Conservation (phyloP, 2,113 vertebrate species). For the Oxyura jamaicensis region DNA sequence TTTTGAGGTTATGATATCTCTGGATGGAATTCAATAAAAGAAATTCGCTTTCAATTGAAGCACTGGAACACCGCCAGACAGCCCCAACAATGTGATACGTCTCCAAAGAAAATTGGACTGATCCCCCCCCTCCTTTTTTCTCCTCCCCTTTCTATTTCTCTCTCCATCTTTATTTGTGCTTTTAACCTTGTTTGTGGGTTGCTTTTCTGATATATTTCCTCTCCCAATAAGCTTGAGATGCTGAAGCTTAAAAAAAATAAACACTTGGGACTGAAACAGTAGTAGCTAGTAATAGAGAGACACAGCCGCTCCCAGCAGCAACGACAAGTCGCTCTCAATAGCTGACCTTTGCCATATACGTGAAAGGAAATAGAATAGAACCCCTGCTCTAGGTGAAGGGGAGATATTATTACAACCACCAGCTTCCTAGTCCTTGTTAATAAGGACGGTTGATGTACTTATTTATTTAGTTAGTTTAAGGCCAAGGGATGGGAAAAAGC, state of each 20-base stretch:
- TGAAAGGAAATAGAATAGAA: slow-evolving; percentile 73
- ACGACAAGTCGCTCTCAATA: slow-evolving; percentile 11
- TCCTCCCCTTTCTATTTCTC: slow-evolving; percentile 57
- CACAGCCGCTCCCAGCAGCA: background rate
- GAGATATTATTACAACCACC: slow-evolving; percentile 52
- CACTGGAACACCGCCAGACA: slow-evolving; percentile 78
- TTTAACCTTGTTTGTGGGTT: slow-evolving; percentile 63
- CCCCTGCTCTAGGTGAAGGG: slow-evolving; percentile 66
- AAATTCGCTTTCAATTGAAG: slow-evolving; percentile 79
- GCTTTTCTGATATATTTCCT: slow-evolving; percentile 51
- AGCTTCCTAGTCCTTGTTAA: slow-evolving; percentile 74
- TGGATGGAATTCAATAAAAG: slow-evolving; percentile 86
- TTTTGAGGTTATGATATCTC: slow-evolving; percentile 88
- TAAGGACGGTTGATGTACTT: slow-evolving; percentile 38
- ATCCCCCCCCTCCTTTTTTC: background rate
- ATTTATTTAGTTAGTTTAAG: slow-evolving; percentile 56
- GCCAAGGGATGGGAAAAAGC: background rate
- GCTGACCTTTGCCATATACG: slow-evolving; percentile 78
- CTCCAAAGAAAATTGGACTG: slow-evolving; percentile 75
- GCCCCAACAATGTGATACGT: slow-evolving; percentile 72
- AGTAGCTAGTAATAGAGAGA: slow-evolving; percentile 39
- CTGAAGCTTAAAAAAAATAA: background rate
- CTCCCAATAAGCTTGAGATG: slow-evolving; percentile 23
- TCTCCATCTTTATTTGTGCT: slow-evolving; percentile 54
- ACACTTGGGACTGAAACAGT: slow-evolving; percentile 50